Conservation (phyloP, 2,113 vertebrate genomes). For the Macrotis lagotis region DNA sequence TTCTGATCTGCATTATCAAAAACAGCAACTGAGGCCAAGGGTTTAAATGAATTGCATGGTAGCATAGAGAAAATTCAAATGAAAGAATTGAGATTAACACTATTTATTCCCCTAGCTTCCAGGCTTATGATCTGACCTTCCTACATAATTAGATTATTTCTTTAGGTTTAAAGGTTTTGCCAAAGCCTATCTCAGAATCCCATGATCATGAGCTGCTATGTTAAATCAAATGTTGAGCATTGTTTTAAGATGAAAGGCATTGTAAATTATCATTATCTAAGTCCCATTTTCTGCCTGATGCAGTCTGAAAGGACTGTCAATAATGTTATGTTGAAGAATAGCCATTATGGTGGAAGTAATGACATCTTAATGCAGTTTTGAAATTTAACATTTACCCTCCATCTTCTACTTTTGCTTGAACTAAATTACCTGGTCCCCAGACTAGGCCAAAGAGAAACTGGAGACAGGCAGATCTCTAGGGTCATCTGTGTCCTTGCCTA, state of each 20-base stretch:
- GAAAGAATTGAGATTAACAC: not conserved
- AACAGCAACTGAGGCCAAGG: not conserved
- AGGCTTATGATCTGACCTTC: slow-evolving; percentile 44
- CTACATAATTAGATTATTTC: slow-evolving; percentile 19
- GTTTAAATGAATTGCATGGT: not conserved
- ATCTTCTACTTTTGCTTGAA: not conserved
- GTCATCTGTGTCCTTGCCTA: not conserved
- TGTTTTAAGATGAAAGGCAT: slow-evolving; percentile 11
- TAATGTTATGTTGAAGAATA: not conserved
- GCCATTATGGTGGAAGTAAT: slow-evolving; percentile 7
- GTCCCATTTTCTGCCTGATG: not conserved
- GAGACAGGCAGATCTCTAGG: not conserved
- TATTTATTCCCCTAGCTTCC: slow-evolving; percentile 33
- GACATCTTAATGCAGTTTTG: not conserved
- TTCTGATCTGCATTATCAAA: not conserved
- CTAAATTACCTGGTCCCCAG: not conserved
- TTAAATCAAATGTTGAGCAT: slow-evolving; percentile 16
- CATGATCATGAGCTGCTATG: slow-evolving; percentile 11
- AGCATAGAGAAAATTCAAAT: slow-evolving; percentile 5
- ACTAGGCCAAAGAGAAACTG: not conserved
- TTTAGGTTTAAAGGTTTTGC: slow-evolving; percentile 32
- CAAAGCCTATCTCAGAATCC: slow-evolving; percentile 18
- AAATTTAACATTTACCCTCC: slow-evolving; percentile 42
- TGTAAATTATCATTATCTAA: slow-evolving; percentile 13
- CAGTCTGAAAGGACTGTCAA: slow-evolving; percentile 44